Conservation (phyloP, 2,113 vertebrate genomes). For the Trochalopteron elliotii region DNA sequence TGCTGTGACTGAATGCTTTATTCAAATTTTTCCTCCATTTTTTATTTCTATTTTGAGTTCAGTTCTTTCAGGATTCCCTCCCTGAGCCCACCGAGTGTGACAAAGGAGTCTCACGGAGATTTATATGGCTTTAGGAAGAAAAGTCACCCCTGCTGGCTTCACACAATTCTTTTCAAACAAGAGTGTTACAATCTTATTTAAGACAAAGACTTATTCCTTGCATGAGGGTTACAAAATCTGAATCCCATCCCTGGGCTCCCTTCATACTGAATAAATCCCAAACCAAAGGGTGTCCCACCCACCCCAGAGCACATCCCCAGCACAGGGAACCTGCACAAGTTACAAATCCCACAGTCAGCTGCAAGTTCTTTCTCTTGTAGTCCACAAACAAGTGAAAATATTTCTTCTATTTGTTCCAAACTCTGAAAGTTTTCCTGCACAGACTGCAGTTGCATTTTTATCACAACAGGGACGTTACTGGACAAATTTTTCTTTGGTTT, state of each 20-base stretch:
- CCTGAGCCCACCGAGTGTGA: background rate
- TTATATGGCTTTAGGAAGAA: background rate
- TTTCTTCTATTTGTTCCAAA: background rate
- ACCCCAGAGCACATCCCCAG: background rate
- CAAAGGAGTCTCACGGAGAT: background rate
- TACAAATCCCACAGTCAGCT: background rate
- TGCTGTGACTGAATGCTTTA: background rate
- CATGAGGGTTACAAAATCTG: background rate
- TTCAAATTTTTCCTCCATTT: fast-evolving
- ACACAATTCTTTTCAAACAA: background rate
- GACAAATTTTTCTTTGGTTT: background rate
- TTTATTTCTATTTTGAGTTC: background rate
- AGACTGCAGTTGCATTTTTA: background rate
- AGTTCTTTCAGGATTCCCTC: background rate
- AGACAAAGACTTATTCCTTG: background rate
- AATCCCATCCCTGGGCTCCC: background rate
- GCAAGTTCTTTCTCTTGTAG: background rate
- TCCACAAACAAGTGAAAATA: background rate
- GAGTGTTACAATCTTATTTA: background rate
- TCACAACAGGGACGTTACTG: background rate
- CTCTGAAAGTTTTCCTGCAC: background rate
- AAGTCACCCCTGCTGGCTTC: background rate
- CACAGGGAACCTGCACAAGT: background rate
- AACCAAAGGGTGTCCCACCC: background rate
- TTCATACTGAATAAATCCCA: background rate